Base-by-base conservation (phyloP, 2,888 invertebrate genomes). In the Heliconius erato region DNA sequence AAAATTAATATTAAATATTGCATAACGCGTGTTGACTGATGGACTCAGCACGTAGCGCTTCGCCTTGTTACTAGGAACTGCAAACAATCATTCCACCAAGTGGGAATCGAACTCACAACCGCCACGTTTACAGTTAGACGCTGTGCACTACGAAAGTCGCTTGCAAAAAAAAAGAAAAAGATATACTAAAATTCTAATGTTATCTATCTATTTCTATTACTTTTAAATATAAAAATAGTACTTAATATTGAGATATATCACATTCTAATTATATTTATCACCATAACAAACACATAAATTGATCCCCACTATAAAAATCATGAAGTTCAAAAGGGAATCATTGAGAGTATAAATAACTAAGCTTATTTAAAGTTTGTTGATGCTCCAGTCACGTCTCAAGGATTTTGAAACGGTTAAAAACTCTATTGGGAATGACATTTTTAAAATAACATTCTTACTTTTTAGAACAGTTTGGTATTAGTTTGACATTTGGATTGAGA, bases 361-460 rank as follows among this genome's bases (percentile, higher is more conserved):
- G 92, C 90, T 90, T 91, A 91, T 93, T 94, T 92, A 91, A 93
- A 94, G 93, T 93, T 92, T 95, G 95, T 95, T 95, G 95, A 94
- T 92, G 92, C 91, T 91, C 89, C 87, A 94, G 95, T 94, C 95
- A 95, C 95, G 95, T 95, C 91, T 92, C 90, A 92, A 93, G 94
- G 95, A 95, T 96, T 95, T 82, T 94, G 92, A 93, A 94, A 94
- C 94, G 90, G 92, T 92, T 94, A 94, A 94, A 95, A 94, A 94
- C 91, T 93, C 94, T 94, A 95, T 96, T 95, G 94, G 93, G 92
- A 94, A 94, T 95, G 95, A 95, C 95, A 95, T 94, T 94, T 95
- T 92, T 91, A 92, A 74, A 65, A 78, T 67, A 67, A 67, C 65
- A 67, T 86, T 88, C 81, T 54, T 32, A 74, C 67, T 76, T 67